phyloP scores from a whole-genome alignment of 2,113 vertebrate genomes.

The Gadus chalcogrammus region DNA sequence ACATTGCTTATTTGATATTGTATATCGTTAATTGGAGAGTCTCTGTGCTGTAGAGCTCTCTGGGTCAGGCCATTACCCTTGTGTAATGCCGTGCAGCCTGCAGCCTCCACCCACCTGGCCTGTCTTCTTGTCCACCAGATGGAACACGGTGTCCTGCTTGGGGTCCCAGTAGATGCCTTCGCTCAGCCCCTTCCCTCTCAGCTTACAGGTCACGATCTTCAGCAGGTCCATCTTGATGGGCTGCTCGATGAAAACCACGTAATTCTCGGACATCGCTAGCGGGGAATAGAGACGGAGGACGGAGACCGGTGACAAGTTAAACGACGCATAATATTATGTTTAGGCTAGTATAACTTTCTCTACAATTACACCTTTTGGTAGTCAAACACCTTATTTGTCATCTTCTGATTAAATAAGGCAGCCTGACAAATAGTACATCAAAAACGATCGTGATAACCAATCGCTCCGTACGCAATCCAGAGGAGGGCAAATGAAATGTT shows the following conservation, averaged over 20 bases:
- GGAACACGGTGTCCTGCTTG: conserved; percentile 82
- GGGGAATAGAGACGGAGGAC: conserved; percentile 1
- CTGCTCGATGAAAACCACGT: conserved; percentile 90
- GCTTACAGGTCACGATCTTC: conserved; percentile 80
- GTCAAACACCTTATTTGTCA: too few relatives aligned
- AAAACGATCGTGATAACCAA: too few relatives aligned
- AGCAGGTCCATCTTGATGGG: conserved; percentile 85
- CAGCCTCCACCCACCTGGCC: conserved; percentile 74
- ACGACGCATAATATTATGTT: too few relatives aligned
- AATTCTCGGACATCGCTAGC: conserved; percentile 92
- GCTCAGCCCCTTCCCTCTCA: conserved; percentile 72
- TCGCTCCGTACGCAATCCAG: background rate
- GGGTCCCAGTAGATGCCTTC: conserved; percentile 88
- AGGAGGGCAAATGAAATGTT: background rate
- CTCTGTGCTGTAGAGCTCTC: too few relatives aligned
- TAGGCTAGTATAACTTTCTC: too few relatives aligned
- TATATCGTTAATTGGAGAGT: too few relatives aligned
- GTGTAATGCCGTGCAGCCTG: too few relatives aligned
- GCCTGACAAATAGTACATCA: background rate
- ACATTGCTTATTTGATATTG: too few relatives aligned
- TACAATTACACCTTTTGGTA: too few relatives aligned
- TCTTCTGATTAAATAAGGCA: too few relatives aligned
- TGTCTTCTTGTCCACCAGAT: conserved; percentile 83
- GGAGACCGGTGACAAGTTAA: background rate
- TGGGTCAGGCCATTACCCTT: background rate